Percentiles rank a stretch among this genome's conserved stretches.
Evolutionary conservation across 2,888 invertebrate genomes (phyloP).

Genomic region (Drosophila algonquin): DNA sequence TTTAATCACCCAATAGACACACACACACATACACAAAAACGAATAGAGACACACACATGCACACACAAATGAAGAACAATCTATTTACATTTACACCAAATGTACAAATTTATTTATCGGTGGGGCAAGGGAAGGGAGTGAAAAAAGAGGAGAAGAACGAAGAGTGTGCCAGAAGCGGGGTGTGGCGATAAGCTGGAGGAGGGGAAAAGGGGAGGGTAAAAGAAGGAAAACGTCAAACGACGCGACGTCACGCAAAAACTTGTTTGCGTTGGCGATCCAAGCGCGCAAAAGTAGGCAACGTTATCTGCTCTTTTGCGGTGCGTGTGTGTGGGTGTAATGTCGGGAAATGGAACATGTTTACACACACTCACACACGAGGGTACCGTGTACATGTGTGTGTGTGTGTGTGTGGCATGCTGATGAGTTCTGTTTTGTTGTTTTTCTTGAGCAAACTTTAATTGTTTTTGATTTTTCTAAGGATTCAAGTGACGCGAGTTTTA

Average conservation of each 20-base stretch:
- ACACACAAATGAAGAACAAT: slow-evolving; percentile 77
- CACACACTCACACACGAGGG: slow-evolving; percentile 56
- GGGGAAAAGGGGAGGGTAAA: neutral
- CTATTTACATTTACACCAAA: slow-evolving; percentile 82
- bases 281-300: slow-evolving; percentile 76
- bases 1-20: slow-evolving; percentile 72
- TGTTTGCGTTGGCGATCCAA: slow-evolving; percentile 72
- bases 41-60: slow-evolving; percentile 60
- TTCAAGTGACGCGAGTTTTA: slow-evolving; percentile 66
- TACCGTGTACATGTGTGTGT: slow-evolving; percentile 18
- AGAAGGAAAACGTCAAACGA: slow-evolving; percentile 51
- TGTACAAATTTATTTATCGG: slow-evolving; percentile 79
- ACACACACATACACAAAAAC: slow-evolving; percentile 15
- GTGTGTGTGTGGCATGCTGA: slow-evolving; percentile 47
- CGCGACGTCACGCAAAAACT: slow-evolving; percentile 74
- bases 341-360: slow-evolving; percentile 56
- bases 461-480: slow-evolving; percentile 78
- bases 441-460: slow-evolving; percentile 77
- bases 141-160: slow-evolving; percentile 7
- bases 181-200: neutral
- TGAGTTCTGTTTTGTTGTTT: slow-evolving; percentile 71
- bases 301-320: slow-evolving; percentile 56
- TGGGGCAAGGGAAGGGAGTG: slow-evolving; percentile 26
- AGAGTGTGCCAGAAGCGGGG: neutral
- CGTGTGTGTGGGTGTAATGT: slow-evolving; percentile 3